A percentile compares a stretch with the other conserved stretches of the same genome.
Conservation (phyloP, 2,797 vertebrate species). For the Enteromius thamalakanensis region DNA sequence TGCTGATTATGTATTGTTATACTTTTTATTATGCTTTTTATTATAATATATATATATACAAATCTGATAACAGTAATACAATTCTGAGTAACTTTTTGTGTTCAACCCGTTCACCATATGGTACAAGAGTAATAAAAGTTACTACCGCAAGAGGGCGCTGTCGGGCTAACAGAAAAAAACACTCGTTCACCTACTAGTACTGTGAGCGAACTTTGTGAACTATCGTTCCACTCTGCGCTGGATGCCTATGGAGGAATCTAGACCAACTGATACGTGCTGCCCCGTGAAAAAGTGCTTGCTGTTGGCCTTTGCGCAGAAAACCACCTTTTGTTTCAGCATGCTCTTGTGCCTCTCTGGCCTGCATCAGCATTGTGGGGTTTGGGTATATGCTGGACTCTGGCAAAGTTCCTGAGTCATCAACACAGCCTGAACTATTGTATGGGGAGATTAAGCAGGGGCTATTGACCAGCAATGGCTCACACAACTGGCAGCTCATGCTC, state of each 20-base stretch:
- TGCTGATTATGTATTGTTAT: background rate
- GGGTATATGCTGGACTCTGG: slow-evolving; percentile 63
- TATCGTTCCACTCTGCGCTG: slow-evolving; percentile 17
- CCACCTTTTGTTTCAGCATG: slow-evolving; percentile 65
- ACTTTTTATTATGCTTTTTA: no score
- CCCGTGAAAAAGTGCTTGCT: slow-evolving; percentile 69
- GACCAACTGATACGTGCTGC: slow-evolving; percentile 62
- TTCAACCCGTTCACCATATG: background rate
- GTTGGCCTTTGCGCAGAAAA: slow-evolving; percentile 66
- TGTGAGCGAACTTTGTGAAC: slow-evolving; percentile 41
- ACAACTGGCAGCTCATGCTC: slow-evolving; percentile 22
- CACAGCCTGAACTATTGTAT: slow-evolving; percentile 67
- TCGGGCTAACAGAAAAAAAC: slow-evolving; percentile 33
- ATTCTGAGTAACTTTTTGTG: background rate
- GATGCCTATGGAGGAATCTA: slow-evolving; percentile 45
- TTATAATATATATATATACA: background rate
- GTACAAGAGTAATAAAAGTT: background rate
- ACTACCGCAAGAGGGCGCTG: slow-evolving; percentile 59
- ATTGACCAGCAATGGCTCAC: slow-evolving; percentile 54
- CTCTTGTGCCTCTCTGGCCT: slow-evolving; percentile 41
- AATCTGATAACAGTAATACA: background rate
- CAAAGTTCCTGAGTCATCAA: slow-evolving; percentile 76
- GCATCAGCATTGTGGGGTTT: slow-evolving; percentile 72
- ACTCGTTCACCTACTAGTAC: background rate
- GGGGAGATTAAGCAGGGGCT: slow-evolving; percentile 63